These are phyloP conservation scores for Carollia perspicillata DNA, from an alignment of 2,113 vertebrate species.

Conservation along the genomic window DNA sequence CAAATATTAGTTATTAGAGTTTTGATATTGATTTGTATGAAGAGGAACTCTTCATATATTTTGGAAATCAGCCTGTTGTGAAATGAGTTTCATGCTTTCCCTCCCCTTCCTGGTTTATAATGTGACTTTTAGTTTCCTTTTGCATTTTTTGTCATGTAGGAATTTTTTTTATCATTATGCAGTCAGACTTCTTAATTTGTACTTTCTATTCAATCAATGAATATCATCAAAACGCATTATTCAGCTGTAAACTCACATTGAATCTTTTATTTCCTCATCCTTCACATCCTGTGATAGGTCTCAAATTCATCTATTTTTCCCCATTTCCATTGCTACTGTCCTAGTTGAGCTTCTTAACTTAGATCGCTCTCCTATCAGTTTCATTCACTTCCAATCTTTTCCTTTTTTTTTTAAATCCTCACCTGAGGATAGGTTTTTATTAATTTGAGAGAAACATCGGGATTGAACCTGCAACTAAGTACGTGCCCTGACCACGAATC, in stretches of 20 bases:
- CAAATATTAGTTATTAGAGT: background rate
- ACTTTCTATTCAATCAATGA: background rate
- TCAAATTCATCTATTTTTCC: background rate
- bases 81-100: background rate
- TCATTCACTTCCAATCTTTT: background rate
- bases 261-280: background rate
- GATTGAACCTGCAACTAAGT: too few relatives aligned
- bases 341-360: background rate
- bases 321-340: background rate
- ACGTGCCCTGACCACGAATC: too few relatives aligned
- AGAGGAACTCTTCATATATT: background rate
- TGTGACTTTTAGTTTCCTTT: constrained; percentile 8
- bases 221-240: background rate
- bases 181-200: background rate
- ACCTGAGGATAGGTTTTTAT: too few relatives aligned
- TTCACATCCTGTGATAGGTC: background rate
- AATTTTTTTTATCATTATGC: background rate
- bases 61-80: background rate
- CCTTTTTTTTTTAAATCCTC: too few relatives aligned
- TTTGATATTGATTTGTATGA: background rate
- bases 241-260: background rate
- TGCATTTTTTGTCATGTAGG: background rate
- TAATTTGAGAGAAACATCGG: too few relatives aligned
- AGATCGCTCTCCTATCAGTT: background rate
- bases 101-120: background rate